Evolutionary conservation across 2,113 vertebrate genomes (phyloP).

Genomic region (Perca flavescens): DNA sequence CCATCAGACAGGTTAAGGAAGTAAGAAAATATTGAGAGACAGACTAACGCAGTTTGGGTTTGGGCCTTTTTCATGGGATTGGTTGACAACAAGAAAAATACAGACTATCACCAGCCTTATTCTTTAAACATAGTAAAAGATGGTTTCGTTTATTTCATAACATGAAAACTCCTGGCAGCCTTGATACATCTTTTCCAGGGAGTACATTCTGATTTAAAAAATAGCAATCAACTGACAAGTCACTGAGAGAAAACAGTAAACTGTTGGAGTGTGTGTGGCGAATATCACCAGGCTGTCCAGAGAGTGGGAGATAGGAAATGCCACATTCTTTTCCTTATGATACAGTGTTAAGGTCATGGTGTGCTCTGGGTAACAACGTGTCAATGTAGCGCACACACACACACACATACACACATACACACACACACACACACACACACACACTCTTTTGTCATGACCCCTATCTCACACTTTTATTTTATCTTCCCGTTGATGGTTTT

Average conservation of each 20-base stretch:
- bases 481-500: background rate
- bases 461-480: background rate
- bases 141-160: conserved; percentile 28
- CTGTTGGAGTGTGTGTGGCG: conserved; percentile 22
- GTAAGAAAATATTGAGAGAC: background rate
- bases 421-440: background rate
- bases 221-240: conserved; percentile 33
- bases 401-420: background rate
- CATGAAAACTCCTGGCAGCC: conserved; percentile 8
- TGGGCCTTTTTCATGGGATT: conserved; percentile 23
- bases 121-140: conserved; percentile 21
- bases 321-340: conserved; percentile 58
- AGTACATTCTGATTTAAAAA: conserved; percentile 27
- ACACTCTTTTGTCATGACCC: background rate
- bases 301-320: conserved; percentile 56
- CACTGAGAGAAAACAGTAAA: conserved; percentile 35
- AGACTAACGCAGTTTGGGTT: background rate
- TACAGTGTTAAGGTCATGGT: conserved; percentile 65
- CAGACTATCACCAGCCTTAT: background rate
- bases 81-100: conserved; percentile 5
- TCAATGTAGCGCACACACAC: conserved; percentile 12
- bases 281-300: conserved; percentile 40
- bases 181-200: conserved; percentile 19
- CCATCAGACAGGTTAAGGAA: background rate
- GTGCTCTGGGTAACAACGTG: conserved; percentile 56